Evolutionary conservation across 2,797 vertebrate species (phyloP), one percentile per base, ranked within the genome.

Genomic region (Parauchenoglanis punctatus): DNA sequence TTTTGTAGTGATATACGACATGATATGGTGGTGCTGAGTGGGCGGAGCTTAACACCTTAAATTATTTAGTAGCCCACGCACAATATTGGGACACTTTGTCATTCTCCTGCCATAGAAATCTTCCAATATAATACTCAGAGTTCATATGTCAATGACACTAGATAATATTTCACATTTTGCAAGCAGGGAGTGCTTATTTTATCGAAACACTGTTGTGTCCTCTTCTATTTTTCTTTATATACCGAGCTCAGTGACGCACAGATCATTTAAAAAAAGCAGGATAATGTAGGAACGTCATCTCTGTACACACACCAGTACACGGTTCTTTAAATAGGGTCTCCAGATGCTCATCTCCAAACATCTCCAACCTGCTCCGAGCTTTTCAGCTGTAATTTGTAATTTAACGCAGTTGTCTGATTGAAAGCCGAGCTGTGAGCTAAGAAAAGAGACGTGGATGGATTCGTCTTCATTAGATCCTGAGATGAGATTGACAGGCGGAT

Each of bases 271-370:
- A 84, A 59, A 82, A 59, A 49, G n/a, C 20, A 25, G 7, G n/a
- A 61, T 87, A 78, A 84, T 61, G 75, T 72, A 83, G 25, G 65
- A 23, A 59, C 63, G 31, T 65, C 87, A 72, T 78, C n/a, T 59
- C 75, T n/a, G 82, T 46, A 6, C 40, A 54, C 44, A 44, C 61
- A 1, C 63, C 46, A 10, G 75, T 7, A 4, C 77, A 40, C 28
- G 20, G n/a, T 84, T 70, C 86, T 78, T 88, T 85, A 84, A 85
- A 80, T 85, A 88, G 87, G 75, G 52, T 80, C 63, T 52, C 40
- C 73, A 72, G 75, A 83, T 85, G 44, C 54, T 84, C 77, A 40
- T 80, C 77, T 80, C 31, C 77, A 80, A 59, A 80, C 77, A 80
- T 80, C 56, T 80, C 31, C 54, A 80, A 58, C 3, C 17, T 20